phyloP scores from a whole-genome alignment of 2,888 invertebrate species.

The Entomobrya multifasciata region DNA sequence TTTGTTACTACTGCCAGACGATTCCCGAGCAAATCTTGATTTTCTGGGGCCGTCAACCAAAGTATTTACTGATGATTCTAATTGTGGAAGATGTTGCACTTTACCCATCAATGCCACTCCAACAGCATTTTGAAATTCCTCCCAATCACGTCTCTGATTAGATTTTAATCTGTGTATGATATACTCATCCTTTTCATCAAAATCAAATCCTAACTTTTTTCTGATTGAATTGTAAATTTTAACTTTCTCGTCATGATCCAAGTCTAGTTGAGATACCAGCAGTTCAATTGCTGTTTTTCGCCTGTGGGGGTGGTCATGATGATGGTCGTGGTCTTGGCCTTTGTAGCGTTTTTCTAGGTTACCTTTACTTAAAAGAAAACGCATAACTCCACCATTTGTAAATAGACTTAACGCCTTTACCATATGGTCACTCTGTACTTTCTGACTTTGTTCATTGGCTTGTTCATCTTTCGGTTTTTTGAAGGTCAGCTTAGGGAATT shows the following conservation, averaged over 20 bases:
- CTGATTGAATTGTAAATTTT: slow-evolving; percentile 47
- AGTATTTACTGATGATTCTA: background rate
- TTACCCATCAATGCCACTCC: slow-evolving; percentile 41
- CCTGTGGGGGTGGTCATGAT: too few relatives aligned
- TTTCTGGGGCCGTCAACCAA: too few relatives aligned
- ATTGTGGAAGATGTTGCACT: slow-evolving; percentile 23
- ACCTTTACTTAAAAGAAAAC: slow-evolving; percentile 19
- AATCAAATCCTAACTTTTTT: slow-evolving; percentile 33
- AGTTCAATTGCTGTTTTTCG: slow-evolving; percentile 42
- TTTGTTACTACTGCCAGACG: background rate
- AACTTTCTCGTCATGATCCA: slow-evolving; percentile 25
- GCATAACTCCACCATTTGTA: slow-evolving; percentile 42
- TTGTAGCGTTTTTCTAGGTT: background rate
- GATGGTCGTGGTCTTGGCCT: background rate
- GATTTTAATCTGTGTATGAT: background rate
- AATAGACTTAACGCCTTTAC: slow-evolving; percentile 26
- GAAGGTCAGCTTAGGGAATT: slow-evolving; percentile 12
- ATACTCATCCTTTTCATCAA: background rate
- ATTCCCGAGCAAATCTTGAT: background rate
- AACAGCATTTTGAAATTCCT: slow-evolving; percentile 42
- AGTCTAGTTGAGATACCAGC: slow-evolving; percentile 9
- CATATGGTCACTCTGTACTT: background rate
- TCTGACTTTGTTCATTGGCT: background rate
- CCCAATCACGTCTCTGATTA: slow-evolving; percentile 34
- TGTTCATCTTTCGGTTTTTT: background rate